These are phyloP conservation scores for Artemia franciscana DNA, from an alignment of 1,140 invertebrate genomes.

Conservation along the genomic window DNA sequence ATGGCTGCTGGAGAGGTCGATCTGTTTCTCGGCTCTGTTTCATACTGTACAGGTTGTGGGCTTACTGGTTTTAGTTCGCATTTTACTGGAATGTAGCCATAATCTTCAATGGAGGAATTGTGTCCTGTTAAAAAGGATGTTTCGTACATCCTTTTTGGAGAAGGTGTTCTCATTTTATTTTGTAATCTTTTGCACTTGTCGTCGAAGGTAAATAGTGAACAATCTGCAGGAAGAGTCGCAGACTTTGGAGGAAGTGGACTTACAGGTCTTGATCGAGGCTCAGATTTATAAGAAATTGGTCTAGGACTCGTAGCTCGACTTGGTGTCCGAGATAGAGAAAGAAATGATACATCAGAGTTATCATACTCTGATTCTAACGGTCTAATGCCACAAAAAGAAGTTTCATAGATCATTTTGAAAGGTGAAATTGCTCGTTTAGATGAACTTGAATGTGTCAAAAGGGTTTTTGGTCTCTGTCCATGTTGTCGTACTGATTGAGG, in stretches of 20 bases:
- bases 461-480: not conserved
- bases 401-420: constrained; percentile 4
- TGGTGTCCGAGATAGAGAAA: not conserved
- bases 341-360: not conserved
- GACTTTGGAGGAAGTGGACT: constrained; percentile 1
- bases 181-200: not conserved
- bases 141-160: not conserved
- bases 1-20: not conserved
- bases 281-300: constrained; percentile 1
- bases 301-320: not conserved
- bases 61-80: not conserved
- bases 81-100: not conserved
- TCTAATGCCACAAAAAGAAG: constrained; percentile 1
- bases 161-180: not conserved
- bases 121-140: not conserved
- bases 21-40: not conserved
- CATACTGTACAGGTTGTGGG: not conserved
- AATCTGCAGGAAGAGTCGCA: not conserved
- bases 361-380: not conserved
- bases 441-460: not conserved
- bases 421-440: constrained; percentile 2
- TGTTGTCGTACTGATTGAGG: not conserved
- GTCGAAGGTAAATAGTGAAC: not conserved
- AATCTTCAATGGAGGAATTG: not conserved
- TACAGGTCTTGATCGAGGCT: constrained; percentile 2